Conservation (phyloP, 1,140 invertebrate genomes). For the Cheumatopsyche charites region DNA sequence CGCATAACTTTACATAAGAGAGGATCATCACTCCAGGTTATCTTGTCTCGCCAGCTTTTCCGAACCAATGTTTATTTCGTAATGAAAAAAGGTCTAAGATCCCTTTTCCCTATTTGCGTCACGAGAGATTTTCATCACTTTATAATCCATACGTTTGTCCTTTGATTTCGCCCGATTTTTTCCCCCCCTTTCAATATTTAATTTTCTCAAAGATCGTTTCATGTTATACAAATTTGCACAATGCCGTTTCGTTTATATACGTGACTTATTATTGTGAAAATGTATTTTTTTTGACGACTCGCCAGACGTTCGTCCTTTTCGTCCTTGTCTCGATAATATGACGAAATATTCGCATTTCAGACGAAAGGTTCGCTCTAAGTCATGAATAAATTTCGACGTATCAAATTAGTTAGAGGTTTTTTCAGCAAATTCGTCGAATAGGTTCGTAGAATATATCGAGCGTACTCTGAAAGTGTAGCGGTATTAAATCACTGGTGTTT, state of each 20-base stretch:
- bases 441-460: neutral
- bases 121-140: constrained; percentile 9
- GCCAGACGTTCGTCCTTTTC: constrained; percentile 7
- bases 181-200: too few relatives aligned
- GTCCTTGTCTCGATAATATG: neutral
- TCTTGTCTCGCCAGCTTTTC: constrained; percentile 32
- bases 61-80: constrained; percentile 34
- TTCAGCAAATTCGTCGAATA: too few relatives aligned
- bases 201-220: too few relatives aligned
- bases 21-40: constrained; percentile 37
- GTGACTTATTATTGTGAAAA: too few relatives aligned
- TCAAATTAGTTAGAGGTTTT: too few relatives aligned
- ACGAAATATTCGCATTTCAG: too few relatives aligned
- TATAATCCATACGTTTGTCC: neutral
- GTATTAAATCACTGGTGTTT: neutral
- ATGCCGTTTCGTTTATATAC: too few relatives aligned
- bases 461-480: neutral
- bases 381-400: too few relatives aligned
- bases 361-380: too few relatives aligned
- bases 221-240: too few relatives aligned
- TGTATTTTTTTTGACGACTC: too few relatives aligned
- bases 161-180: too few relatives aligned
- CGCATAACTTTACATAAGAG: constrained; percentile 43
- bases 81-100: constrained; percentile 31
- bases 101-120: constrained; percentile 17